These are phyloP conservation scores for Conus ventricosus DNA, from an alignment of 1,140 invertebrate species.

Conservation along the genomic window DNA sequence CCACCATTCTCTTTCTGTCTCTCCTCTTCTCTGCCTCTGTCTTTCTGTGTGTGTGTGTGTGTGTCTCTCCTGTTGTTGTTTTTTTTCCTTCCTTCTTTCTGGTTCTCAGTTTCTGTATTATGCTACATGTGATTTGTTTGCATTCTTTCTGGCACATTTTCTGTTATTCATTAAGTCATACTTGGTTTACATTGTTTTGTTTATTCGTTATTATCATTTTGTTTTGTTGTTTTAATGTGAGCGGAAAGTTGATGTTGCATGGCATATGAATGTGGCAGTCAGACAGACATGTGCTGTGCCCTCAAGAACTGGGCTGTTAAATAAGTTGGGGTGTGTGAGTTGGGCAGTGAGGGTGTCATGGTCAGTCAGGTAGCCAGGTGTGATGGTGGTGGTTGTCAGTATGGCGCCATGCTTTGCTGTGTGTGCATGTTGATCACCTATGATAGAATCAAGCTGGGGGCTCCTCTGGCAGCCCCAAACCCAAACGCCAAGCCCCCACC, in stretches of 20 bases:
- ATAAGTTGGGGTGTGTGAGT: neutral
- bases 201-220: neutral
- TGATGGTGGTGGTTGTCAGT: neutral
- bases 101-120: no score
- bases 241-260: neutral
- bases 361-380: neutral
- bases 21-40: neutral
- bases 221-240: neutral
- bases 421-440: neutral
- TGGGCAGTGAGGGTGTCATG: neutral
- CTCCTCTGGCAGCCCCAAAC: slow-evolving; percentile 16
- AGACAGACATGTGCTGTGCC: neutral
- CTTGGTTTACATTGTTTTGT: neutral
- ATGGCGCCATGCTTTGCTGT: neutral
- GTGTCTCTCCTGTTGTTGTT: neutral
- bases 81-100: neutral
- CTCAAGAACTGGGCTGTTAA: no score
- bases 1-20: neutral
- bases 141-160: no score
- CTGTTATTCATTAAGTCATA: neutral
- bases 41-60: neutral
- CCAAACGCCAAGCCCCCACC: slow-evolving; percentile 15
- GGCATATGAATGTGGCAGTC: neutral
- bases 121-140: no score
- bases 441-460: slow-evolving; percentile 6